Evolutionary conservation across 2,797 vertebrate species (phyloP).

Genomic region (Adelosebastes latens): DNA sequence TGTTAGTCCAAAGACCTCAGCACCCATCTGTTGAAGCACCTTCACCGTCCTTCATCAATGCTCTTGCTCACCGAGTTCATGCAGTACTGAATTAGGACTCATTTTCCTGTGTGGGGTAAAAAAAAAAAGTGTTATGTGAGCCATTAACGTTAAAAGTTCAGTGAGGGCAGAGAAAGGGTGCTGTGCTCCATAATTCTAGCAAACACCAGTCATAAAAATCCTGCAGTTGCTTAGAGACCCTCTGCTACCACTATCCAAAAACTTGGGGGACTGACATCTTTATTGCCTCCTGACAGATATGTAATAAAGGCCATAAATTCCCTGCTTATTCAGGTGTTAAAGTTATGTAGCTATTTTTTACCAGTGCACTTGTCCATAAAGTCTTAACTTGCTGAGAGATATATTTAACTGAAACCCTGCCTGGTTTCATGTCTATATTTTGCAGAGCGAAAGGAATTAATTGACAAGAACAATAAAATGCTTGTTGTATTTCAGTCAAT

Average conservation of each 20-base stretch:
- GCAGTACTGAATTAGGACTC: slow-evolving; percentile 22
- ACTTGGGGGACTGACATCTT: slow-evolving; percentile 30
- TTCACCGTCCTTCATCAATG: slow-evolving; percentile 27
- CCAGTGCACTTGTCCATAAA: slow-evolving; percentile 10
- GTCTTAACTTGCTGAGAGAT: slow-evolving; percentile 6
- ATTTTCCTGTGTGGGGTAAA: slow-evolving; percentile 14
- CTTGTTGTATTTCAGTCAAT: slow-evolving; percentile 36
- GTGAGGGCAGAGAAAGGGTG: slow-evolving; percentile 28
- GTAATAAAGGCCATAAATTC: slow-evolving; percentile 60
- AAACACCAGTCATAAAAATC: slow-evolving; percentile 43
- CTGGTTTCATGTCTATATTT: slow-evolving; percentile 22
- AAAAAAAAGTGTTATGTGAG: slow-evolving; percentile 1
- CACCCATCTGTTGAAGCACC: slow-evolving; percentile 43
- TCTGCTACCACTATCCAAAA: slow-evolving; percentile 11
- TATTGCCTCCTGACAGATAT: slow-evolving; percentile 61
- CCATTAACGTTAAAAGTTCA: slow-evolving; percentile 32
- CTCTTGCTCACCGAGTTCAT: slow-evolving; percentile 3
- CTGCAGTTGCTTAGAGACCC: slow-evolving; percentile 3
- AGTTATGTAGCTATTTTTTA: slow-evolving; percentile 38
- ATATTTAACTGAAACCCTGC: slow-evolving; percentile 7
- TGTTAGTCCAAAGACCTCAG: slow-evolving; percentile 33
- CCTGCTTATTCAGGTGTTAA: slow-evolving; percentile 36
- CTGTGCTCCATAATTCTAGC: slow-evolving; percentile 26
- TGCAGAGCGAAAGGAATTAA: slow-evolving; percentile 17
- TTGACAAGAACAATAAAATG: slow-evolving; percentile 22